Evolutionary conservation across 2,888 invertebrate genomes (phyloP), one percentile per base, ranked within the genome.

Genomic region (Cataglyphis livida): DNA sequence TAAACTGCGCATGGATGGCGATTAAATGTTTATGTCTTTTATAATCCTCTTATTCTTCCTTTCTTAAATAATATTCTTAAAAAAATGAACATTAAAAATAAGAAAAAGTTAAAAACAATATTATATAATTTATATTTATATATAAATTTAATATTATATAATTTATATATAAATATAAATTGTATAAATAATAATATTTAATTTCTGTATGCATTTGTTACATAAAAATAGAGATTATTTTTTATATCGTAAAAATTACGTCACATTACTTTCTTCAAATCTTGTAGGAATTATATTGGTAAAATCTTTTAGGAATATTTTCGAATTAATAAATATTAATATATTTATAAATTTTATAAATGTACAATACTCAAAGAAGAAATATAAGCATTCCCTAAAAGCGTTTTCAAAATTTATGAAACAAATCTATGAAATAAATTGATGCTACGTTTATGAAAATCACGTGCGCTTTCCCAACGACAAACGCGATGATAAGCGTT

Each of bases 401-500:
- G 0, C 5, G 3, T 10, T 25, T 38, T 1, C 21, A 15, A 62
- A 32, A 74, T 62, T n/a, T 44, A n/a, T n/a, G n/a, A n/a, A 7
- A 51, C 7, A 51, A n/a, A 51, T 51, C n/a, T 51, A 7, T n/a
- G 51, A 51, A 51, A 51, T 51, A 51, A 51, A 51, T 51, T n/a
- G 51, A 51, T 66, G 4, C 12, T 15, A 54, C 51, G 84, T 84
- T 88, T 83, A 88, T 88, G 88, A 59, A 44, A 76, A 41, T 35
- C 38, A 79, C 51, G 32, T 25, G 68, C 54, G 68, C 57, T 32
- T 4, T 7, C 51, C 62, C 75, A 21, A 62, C 81, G 78, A 71
- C 48, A 48, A 65, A 73, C 81, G 84, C 90, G 87, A 89, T 89
- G 91, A 90, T 85, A 85, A 83, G 51, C 76, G 28, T 66, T 32